Percentiles rank a stretch among this genome's conserved stretches.
phyloP scores from a whole-genome alignment of 2,113 vertebrate species.

The Vidua macroura region DNA sequence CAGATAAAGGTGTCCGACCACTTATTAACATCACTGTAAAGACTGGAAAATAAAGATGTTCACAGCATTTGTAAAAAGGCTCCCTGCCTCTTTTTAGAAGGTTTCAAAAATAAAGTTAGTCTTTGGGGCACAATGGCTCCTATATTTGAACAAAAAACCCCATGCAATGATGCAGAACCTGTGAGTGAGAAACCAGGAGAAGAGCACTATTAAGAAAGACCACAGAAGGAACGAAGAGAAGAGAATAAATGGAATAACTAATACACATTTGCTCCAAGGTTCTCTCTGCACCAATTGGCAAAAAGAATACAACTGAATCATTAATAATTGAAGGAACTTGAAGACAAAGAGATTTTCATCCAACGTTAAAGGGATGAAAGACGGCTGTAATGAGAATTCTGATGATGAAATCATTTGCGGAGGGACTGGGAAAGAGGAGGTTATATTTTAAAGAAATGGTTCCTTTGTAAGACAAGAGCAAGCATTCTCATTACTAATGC shows the following conservation, averaged over 20 bases:
- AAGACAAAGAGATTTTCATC: conserved; percentile 56
- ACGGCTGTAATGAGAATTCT: neutral
- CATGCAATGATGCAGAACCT: neutral
- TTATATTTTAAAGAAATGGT: conserved; percentile 44
- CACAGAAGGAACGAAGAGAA: neutral
- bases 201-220: neutral
- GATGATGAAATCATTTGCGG: neutral
- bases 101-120: neutral
- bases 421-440: neutral
- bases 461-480: conserved; percentile 54
- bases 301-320: conserved; percentile 46
- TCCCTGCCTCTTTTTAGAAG: neutral
- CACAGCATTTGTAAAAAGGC: neutral
- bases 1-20: neutral
- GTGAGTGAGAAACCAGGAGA: neutral
- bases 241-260: conserved; percentile 40
- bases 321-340: conserved; percentile 40
- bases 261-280: neutral
- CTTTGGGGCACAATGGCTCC: neutral
- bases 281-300: conserved; percentile 41
- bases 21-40: neutral
- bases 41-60: neutral
- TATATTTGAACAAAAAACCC: neutral
- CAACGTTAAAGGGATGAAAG: conserved; percentile 16
- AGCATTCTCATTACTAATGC: conserved; percentile 2